phyloP scores from a whole-genome alignment of 2,797 vertebrate species.

The Enteromius paludinosus region DNA sequence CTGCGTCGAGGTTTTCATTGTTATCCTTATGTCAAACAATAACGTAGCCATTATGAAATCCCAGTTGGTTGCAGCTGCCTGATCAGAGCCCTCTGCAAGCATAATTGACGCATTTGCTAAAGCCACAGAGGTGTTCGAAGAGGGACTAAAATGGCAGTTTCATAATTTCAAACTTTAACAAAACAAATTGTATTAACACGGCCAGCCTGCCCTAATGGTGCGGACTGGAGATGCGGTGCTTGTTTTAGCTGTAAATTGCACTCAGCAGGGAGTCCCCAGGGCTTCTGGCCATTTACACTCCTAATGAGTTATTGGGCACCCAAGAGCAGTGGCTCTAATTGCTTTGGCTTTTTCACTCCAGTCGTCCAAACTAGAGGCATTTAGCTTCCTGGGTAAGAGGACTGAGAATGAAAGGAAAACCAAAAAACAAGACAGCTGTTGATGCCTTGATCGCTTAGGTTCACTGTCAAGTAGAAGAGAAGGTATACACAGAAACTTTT shows the following conservation, averaged over 20 bases:
- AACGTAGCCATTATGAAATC: constrained; percentile 41
- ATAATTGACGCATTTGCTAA: constrained; percentile 55
- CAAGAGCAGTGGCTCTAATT: constrained; percentile 68
- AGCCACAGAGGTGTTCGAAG: constrained; percentile 37
- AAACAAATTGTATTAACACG: constrained; percentile 65
- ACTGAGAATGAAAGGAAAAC: constrained; percentile 43
- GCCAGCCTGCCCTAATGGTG: constrained; percentile 55
- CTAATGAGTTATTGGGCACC: constrained; percentile 70
- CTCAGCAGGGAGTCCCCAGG: constrained; percentile 60
- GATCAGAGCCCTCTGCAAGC: constrained; percentile 46
- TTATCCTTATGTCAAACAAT: constrained; percentile 47
- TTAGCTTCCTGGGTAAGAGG: constrained; percentile 40
- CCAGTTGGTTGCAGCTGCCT: constrained; percentile 22
- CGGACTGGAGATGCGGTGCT: constrained; percentile 51
- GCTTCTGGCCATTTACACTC: constrained; percentile 69
- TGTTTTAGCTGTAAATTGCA: constrained; percentile 67
- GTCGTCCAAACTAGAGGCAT: constrained; percentile 58
- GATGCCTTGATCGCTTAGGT: constrained; percentile 36
- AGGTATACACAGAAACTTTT: background rate
- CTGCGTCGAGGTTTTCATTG: constrained; percentile 30
- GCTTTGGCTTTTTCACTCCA: constrained; percentile 67
- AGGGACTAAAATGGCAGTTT: constrained; percentile 52
- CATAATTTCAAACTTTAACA: constrained; percentile 66
- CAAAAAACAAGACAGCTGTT: constrained; percentile 42
- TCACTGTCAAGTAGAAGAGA: constrained; percentile 34